Conservation (phyloP, 1,140 invertebrate genomes). For the Thaumetopoea pityocampa region DNA sequence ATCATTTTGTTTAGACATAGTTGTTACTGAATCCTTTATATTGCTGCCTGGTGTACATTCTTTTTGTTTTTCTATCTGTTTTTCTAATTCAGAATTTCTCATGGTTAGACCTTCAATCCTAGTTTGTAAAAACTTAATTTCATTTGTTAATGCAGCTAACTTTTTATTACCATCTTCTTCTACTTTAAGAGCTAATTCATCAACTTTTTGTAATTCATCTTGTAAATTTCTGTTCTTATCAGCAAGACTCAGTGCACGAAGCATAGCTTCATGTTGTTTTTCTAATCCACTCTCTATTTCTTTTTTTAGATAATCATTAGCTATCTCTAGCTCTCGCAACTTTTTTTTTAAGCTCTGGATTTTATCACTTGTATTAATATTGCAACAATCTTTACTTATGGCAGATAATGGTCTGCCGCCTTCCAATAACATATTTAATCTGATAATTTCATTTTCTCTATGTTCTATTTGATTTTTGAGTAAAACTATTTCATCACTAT, state of each 20-base stretch:
- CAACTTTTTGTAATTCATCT: constrained; percentile 81
- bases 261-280: constrained; percentile 86
- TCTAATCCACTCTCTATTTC: constrained; percentile 75
- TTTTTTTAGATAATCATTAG: constrained; percentile 76
- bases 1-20: constrained; percentile 48
- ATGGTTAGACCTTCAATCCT: constrained; percentile 44
- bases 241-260: constrained; percentile 80
- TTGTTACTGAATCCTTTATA: constrained; percentile 41
- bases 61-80: constrained; percentile 34
- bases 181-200: constrained; percentile 80
- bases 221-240: constrained; percentile 81
- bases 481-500: constrained; percentile 56
- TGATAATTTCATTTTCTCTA: constrained; percentile 80
- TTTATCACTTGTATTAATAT: constrained; percentile 60
- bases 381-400: constrained; percentile 77
- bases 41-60: constrained; percentile 27
- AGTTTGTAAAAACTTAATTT: constrained; percentile 47
- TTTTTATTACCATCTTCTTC: constrained; percentile 80
- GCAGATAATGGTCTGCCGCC: constrained; percentile 77
- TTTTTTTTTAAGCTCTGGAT: constrained; percentile 63
- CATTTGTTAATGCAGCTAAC: constrained; percentile 49
- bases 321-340: constrained; percentile 71
- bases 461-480: constrained; percentile 63
- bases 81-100: constrained; percentile 53
- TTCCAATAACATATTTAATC: constrained; percentile 79